Percentiles rank a stretch among this genome's conserved stretches.
These are phyloP conservation scores for Rostratula benghalensis DNA, from an alignment of 2,113 vertebrate genomes.

Conservation along the genomic window DNA sequence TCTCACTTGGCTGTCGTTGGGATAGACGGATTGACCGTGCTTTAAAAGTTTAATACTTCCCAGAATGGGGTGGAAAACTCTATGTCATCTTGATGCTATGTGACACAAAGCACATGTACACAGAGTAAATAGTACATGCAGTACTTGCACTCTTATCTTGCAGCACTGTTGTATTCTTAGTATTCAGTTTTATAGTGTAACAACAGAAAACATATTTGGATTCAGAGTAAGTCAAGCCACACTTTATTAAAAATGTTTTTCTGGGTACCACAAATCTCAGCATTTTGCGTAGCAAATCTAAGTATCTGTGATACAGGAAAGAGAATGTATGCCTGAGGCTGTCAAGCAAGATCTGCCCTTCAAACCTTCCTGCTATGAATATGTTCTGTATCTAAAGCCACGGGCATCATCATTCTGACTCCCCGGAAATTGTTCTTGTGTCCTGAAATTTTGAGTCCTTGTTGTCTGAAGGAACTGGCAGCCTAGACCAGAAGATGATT, in stretches of 20 bases:
- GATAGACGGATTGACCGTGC: background rate
- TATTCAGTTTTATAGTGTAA: background rate
- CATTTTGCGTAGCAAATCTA: background rate
- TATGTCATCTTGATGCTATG: background rate
- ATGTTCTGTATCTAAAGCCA: background rate
- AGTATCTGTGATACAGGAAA: background rate
- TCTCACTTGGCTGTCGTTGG: background rate
- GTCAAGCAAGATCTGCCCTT: background rate
- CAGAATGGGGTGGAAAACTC: background rate
- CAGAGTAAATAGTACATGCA: background rate
- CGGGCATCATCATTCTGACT: background rate
- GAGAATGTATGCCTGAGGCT: background rate
- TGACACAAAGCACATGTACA: background rate
- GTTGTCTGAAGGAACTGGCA: background rate
- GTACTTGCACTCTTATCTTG: background rate
- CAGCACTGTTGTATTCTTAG: background rate
- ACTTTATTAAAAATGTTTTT: background rate
- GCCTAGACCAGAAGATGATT: background rate
- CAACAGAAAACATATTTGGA: background rate
- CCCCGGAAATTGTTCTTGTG: background rate
- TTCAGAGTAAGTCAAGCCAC: background rate
- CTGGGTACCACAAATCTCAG: background rate
- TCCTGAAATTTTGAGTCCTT: background rate
- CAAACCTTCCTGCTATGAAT: background rate
- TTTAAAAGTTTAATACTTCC: background rate